These are phyloP conservation scores for Pelodytes ibericus DNA, from an alignment of 2,797 vertebrate species.

Conservation along the genomic window DNA sequence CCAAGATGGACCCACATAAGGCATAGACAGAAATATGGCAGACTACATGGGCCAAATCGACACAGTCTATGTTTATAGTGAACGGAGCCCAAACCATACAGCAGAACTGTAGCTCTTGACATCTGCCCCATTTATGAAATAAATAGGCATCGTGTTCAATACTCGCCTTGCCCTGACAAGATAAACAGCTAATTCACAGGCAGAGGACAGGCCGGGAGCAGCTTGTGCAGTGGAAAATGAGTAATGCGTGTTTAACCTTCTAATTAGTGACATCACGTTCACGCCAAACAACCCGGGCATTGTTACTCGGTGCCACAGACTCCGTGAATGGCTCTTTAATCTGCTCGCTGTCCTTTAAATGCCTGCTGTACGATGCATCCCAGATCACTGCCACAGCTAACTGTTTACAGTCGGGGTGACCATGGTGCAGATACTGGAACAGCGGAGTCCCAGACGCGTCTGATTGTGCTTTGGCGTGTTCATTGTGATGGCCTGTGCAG, in stretches of 20 bases:
- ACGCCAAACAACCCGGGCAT: not conserved
- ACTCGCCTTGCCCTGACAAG: not conserved
- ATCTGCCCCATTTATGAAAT: not conserved
- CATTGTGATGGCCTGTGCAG: no score
- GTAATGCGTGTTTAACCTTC: constrained; percentile 1
- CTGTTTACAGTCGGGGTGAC: constrained; percentile 5
- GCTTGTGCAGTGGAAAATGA: constrained; percentile 1
- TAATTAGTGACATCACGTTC: not conserved
- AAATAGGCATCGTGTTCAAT: not conserved
- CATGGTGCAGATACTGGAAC: constrained; percentile 9
- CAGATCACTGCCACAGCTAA: not conserved
- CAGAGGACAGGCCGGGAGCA: constrained; percentile 1
- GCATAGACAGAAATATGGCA: no score
- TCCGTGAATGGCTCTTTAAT: not conserved
- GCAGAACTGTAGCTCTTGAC: not conserved
- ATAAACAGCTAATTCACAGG: not conserved
- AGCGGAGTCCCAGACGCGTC: constrained; percentile 19
- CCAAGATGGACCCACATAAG: no score
- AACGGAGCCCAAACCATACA: no score
- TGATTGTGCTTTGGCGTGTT: constrained; percentile 23
- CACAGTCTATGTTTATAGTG: no score
- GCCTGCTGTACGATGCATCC: not conserved
- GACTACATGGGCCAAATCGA: no score
- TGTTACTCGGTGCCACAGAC: constrained; percentile 14
- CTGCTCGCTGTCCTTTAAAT: not conserved